Evolutionary conservation across 2,888 invertebrate species (phyloP), one percentile per base, ranked within the genome.

Genomic region (Megaustenia siamemsis): DNA sequence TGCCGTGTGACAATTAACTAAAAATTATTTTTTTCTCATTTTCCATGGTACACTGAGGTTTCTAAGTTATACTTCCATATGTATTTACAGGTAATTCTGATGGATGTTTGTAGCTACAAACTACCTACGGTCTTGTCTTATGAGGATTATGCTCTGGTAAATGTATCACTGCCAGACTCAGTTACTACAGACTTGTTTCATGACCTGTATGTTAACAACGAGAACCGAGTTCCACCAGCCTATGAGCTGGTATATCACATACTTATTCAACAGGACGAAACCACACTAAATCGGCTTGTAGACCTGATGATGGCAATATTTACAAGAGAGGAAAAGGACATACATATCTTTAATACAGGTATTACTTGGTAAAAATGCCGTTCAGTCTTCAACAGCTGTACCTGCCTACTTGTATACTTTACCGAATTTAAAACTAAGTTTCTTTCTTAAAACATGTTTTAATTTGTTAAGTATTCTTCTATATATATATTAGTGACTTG

Each of bases 181-280:
- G 53, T 32, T 15, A 77, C 28, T 40, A 83, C 83, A 0, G 83
- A 76, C 35, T 49, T 83, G 38, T 77, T 83, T 28, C 68, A 77
- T 40, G 76, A 68, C 38, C 68, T 83, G 66, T 83, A 83, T 49
- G 68, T 77, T 60, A 83, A 83, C 77, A 83, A 83, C 32, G 77
- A 76, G 38, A 83, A 83, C 69, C 49, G 63, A 32, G 38, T 56
- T 32, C 83, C 83, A 12, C 83, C 76, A 2, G 53, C 68, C 15
- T 83, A 83, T 53, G 83, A 83, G 43, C 77, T 83, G 18, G 38
- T 53, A n/a, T 49, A 66, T n/a, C 66, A 49, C 0, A 53, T 77
- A 32, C 4, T 83, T 53, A 38, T 35, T 21, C 49, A 45, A 2
- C 83, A 83, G n/a, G 83, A 83, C 21, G 83, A 77, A 49, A 43